phyloP scores from a whole-genome alignment of 2,797 vertebrate species.

The Xenentodon cancila region DNA sequence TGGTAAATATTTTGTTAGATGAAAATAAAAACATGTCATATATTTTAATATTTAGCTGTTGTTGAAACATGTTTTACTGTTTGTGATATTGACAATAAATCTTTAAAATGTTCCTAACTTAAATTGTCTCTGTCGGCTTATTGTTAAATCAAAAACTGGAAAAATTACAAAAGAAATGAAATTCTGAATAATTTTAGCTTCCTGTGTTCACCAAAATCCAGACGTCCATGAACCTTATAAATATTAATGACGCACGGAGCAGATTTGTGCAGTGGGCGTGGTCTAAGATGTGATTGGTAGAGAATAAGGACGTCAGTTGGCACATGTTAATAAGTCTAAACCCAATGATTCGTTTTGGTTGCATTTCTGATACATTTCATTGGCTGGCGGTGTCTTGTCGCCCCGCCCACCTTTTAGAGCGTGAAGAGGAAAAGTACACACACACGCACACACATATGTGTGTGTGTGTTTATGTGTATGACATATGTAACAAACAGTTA shows the following conservation, averaged over 20 bases:
- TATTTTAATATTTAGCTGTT: slow-evolving; percentile 40
- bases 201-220: too few relatives aligned
- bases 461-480: too few relatives aligned
- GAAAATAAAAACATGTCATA: slow-evolving; percentile 38
- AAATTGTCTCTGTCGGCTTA: background rate
- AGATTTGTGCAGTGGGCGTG: slow-evolving; percentile 1
- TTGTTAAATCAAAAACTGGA: background rate
- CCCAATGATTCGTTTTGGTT: slow-evolving; percentile 60
- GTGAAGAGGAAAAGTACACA: too few relatives aligned
- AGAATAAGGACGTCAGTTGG: background rate
- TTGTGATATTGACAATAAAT: slow-evolving; percentile 53
- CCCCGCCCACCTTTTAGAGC: too few relatives aligned
- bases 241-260: slow-evolving; percentile 26
- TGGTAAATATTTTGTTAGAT: slow-evolving; percentile 46
- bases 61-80: slow-evolving; percentile 20
- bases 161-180: too few relatives aligned
- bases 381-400: slow-evolving; percentile 16
- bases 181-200: too few relatives aligned
- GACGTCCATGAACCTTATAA: background rate
- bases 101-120: slow-evolving; percentile 30
- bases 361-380: slow-evolving; percentile 29
- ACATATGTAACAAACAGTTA: too few relatives aligned
- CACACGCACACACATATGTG: too few relatives aligned
- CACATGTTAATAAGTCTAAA: background rate
- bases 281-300: slow-evolving; percentile 18